Evolutionary conservation across 2,797 vertebrate species (phyloP).

Genomic region (Pachyuromys duprasi): DNA sequence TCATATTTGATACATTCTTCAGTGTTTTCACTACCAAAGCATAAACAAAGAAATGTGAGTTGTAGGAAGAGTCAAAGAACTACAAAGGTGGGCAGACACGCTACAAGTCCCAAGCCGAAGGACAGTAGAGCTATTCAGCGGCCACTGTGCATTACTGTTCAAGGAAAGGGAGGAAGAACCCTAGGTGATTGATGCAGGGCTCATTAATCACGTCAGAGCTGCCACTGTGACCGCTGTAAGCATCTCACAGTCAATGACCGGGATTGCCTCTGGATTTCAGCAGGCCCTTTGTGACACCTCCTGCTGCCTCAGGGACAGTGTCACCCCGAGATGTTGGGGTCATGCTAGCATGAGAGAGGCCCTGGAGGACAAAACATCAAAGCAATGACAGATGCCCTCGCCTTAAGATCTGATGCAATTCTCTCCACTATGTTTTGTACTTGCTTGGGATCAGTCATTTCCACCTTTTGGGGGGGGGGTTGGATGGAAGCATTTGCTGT

Average conservation of each 20-base stretch:
- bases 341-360: neutral
- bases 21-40: conserved; percentile 26
- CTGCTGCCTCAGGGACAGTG: neutral
- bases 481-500: neutral
- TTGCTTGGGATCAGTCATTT: neutral
- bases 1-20: conserved; percentile 32
- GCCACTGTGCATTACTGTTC: neutral
- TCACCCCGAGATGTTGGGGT: neutral
- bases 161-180: neutral
- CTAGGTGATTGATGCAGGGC: neutral
- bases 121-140: neutral
- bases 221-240: neutral
- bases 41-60: neutral
- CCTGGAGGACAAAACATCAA: neutral
- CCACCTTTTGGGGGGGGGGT: neutral
- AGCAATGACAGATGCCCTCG: neutral
- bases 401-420: neutral
- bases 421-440: neutral
- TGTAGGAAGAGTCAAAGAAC: neutral
- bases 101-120: neutral
- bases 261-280: neutral
- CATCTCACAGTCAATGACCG: neutral
- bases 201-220: neutral
- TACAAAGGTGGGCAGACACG: neutral
- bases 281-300: neutral